Conservation (phyloP, 2,113 vertebrate genomes). For the Triplophysa dalaica region DNA sequence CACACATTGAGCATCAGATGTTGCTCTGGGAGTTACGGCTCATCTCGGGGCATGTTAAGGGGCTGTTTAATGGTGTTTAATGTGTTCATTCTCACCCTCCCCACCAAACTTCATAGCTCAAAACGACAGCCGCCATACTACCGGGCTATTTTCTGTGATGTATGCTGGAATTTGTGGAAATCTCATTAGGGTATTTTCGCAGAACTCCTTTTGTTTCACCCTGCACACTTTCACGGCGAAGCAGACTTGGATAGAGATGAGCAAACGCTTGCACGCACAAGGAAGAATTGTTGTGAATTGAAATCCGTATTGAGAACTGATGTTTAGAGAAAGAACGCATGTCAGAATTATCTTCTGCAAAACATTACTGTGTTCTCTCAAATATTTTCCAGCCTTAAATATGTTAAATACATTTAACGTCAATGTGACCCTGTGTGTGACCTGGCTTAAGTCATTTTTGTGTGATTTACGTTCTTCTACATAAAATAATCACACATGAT, state of each 20-base stretch:
- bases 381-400: not conserved
- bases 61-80: slow-evolving; percentile 60
- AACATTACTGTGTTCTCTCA: slow-evolving; percentile 11
- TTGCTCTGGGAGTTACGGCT: slow-evolving; percentile 53
- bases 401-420: too few species aligned
- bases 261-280: slow-evolving; percentile 5
- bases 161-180: slow-evolving; percentile 61
- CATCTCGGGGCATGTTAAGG: slow-evolving; percentile 56
- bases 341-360: not conserved
- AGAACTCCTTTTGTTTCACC: slow-evolving; percentile 58
- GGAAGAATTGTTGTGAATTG: slow-evolving; percentile 10
- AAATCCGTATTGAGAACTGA: slow-evolving; percentile 11
- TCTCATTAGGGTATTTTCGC: slow-evolving; percentile 63
- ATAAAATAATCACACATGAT: too few species aligned
- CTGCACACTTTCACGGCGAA: slow-evolving; percentile 47
- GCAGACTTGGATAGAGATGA: slow-evolving; percentile 12
- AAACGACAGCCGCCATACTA: slow-evolving; percentile 57
- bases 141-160: slow-evolving; percentile 55
- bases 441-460: too few species aligned
- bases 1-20: slow-evolving; percentile 61
- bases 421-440: too few species aligned
- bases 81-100: slow-evolving; percentile 54
- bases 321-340: not conserved
- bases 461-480: too few species aligned
- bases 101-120: slow-evolving; percentile 56